phyloP scores from a whole-genome alignment of 2,113 vertebrate genomes.

The Merops nubicus region DNA sequence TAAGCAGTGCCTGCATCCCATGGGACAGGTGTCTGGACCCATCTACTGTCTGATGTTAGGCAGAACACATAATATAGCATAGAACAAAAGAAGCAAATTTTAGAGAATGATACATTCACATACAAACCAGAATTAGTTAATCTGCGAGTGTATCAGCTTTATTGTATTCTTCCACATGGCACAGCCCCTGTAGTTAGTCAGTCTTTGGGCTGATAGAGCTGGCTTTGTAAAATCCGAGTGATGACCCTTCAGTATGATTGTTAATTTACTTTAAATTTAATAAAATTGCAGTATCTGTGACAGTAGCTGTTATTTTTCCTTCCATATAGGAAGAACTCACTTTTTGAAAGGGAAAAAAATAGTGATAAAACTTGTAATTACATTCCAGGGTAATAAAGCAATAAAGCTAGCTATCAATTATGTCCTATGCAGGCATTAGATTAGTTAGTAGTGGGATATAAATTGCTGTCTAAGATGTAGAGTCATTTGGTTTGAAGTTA shows the following conservation, averaged over 20 bases:
- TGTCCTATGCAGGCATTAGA: background rate
- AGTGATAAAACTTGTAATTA: background rate
- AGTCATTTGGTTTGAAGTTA: background rate
- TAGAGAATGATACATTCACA: background rate
- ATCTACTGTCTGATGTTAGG: background rate
- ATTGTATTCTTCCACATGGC: background rate
- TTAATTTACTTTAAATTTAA: background rate
- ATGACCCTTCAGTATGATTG: background rate
- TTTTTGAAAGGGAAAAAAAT: background rate
- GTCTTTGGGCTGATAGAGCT: background rate
- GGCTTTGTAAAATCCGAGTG: background rate
- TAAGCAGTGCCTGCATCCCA: background rate
- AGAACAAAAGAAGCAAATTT: background rate
- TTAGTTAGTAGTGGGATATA: background rate
- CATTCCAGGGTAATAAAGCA: background rate
- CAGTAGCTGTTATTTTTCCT: background rate
- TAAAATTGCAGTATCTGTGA: background rate
- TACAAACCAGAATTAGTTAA: background rate
- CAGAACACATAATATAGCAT: background rate
- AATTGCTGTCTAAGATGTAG: background rate
- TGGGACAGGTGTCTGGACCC: background rate
- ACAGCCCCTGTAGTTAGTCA: background rate
- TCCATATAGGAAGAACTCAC: background rate
- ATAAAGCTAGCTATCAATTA: conserved; percentile 2
- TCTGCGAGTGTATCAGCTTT: background rate